Conservation (phyloP, 2,888 invertebrate species). For the Eueremaeus valkanovi region DNA sequence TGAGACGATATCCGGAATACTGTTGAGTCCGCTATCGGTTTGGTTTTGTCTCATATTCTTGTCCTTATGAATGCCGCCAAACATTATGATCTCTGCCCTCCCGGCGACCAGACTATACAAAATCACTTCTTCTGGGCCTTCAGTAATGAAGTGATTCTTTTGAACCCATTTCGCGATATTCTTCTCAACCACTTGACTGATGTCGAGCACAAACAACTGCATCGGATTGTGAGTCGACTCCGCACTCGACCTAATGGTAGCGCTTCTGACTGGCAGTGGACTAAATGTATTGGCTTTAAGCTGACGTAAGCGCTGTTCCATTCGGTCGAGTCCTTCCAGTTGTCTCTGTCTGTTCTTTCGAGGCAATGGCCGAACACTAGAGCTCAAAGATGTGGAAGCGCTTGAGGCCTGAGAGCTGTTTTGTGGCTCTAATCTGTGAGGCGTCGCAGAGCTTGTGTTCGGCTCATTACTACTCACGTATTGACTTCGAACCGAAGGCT, state of each 20-base stretch:
- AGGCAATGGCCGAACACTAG: conserved; percentile 52
- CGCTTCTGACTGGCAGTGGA: conserved; percentile 54
- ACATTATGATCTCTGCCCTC: conserved; percentile 86
- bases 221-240: conserved; percentile 60
- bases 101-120: conserved; percentile 84
- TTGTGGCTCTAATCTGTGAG: background rate
- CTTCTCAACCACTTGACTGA: conserved; percentile 65
- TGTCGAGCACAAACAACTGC: conserved; percentile 79
- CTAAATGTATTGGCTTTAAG: conserved; percentile 50
- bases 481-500: conserved; percentile 2
- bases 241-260: conserved; percentile 42
- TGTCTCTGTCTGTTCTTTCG: conserved; percentile 60
- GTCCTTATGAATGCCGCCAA: conserved; percentile 83
- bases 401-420: background rate
- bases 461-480: background rate
- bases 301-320: conserved; percentile 59
- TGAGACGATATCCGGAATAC: conserved; percentile 64
- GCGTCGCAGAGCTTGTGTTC: background rate
- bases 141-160: conserved; percentile 37
- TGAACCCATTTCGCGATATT: conserved; percentile 57
- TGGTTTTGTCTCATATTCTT: conserved; percentile 12
- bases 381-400: background rate
- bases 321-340: conserved; percentile 62
- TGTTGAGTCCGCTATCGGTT: background rate
- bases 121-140: conserved; percentile 75